phyloP scores from a whole-genome alignment of 2,113 vertebrate genomes.

The Semicossyphus pulcher region DNA sequence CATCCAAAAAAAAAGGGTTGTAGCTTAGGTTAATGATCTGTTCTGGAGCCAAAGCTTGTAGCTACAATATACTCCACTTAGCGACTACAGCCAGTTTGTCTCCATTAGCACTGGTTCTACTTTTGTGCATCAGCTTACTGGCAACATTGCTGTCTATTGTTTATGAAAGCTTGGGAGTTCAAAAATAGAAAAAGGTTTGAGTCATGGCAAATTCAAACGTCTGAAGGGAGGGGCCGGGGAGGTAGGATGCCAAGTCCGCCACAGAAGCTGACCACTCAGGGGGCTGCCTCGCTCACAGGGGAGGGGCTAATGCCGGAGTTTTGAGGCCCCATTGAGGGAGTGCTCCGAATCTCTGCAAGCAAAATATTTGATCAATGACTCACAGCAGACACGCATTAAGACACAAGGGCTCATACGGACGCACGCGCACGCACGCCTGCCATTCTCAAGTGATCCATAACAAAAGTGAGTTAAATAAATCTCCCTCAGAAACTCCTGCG shows the following conservation, averaged over 20 bases:
- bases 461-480: conserved; percentile 48
- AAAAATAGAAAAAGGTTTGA: conserved; percentile 54
- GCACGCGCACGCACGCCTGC: conserved; percentile 2
- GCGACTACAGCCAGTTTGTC: not conserved
- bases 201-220: conserved; percentile 67
- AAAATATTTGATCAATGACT: conserved; percentile 86
- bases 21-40: not conserved
- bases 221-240: conserved; percentile 47
- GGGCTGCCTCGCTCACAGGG: conserved; percentile 40
- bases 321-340: conserved; percentile 66
- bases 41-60: not conserved
- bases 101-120: not conserved
- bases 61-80: not conserved
- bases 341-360: conserved; percentile 66
- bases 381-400: conserved; percentile 67
- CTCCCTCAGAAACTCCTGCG: conserved; percentile 29
- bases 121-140: conserved; percentile 28
- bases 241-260: conserved; percentile 57
- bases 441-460: conserved; percentile 48
- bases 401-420: conserved; percentile 8
- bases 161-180: conserved; percentile 42
- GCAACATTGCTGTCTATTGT: conserved; percentile 46
- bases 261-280: conserved; percentile 61
- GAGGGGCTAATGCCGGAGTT: conserved; percentile 47
- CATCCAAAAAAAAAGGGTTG: not conserved